Evolutionary conservation across 2,888 invertebrate genomes (phyloP).

Genomic region (Melinaea marsaeus): DNA sequence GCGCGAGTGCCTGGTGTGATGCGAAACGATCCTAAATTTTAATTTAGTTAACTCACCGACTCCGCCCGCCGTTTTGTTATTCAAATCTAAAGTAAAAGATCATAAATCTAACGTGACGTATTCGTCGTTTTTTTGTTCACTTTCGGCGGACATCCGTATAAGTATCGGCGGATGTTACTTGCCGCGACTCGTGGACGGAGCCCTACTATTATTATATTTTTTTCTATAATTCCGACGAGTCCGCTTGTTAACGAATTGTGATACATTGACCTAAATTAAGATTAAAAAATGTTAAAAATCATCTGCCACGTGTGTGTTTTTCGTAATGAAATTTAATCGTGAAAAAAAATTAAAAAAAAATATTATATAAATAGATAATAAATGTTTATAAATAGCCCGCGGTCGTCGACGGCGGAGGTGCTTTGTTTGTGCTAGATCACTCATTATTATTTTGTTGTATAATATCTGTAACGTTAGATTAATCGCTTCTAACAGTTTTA

Average conservation of each 20-base stretch:
- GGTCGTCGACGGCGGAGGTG: constrained; percentile 47
- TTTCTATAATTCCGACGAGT: constrained; percentile 16
- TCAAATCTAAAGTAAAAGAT: too few species aligned
- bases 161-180: too few species aligned
- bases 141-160: too few species aligned
- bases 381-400: constrained; percentile 39
- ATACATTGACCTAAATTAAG: constrained; percentile 67
- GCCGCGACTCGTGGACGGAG: too few species aligned
- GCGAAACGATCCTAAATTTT: too few species aligned
- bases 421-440: constrained; percentile 51
- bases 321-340: constrained; percentile 52
- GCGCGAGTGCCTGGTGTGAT: too few species aligned
- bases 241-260: constrained; percentile 48
- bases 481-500: constrained; percentile 50
- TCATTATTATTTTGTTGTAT: constrained; percentile 48
- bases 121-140: too few species aligned
- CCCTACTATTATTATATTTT: too few species aligned
- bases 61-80: too few species aligned
- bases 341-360: constrained; percentile 61
- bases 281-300: constrained; percentile 65
- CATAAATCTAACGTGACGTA: too few species aligned
- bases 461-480: constrained; percentile 53
- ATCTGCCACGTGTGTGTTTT: constrained; percentile 64
- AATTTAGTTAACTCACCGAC: too few species aligned
- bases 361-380: constrained; percentile 40